Evolutionary conservation across 2,797 vertebrate genomes (phyloP).

Genomic region (Mallotus villosus): DNA sequence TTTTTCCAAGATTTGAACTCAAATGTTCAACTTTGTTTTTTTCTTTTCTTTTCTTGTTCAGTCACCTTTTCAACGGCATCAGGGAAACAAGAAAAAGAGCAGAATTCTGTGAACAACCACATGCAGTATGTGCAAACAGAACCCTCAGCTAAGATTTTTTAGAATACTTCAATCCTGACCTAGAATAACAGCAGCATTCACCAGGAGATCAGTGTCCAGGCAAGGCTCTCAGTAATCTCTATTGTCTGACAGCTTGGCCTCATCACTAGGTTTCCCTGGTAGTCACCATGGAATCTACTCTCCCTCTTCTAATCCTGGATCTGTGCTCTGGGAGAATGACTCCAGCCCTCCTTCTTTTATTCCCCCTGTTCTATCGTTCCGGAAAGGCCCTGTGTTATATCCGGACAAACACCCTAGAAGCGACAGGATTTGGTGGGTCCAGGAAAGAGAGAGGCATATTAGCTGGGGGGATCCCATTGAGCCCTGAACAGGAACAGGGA

Average conservation of each 20-base stretch:
- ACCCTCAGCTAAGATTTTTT: constrained; percentile 3
- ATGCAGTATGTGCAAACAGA: no score
- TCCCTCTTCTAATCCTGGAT: constrained; percentile 58
- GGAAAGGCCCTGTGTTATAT: constrained; percentile 52
- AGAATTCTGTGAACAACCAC: no score
- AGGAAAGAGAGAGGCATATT: constrained; percentile 45
- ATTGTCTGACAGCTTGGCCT: constrained; percentile 62
- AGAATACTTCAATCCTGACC: constrained; percentile 45
- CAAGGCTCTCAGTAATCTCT: constrained; percentile 63
- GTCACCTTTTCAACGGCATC: neutral
- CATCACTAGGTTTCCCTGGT: constrained; percentile 45
- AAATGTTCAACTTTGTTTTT: neutral
- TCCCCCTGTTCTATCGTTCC: constrained; percentile 57
- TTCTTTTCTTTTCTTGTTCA: neutral
- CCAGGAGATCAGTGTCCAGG: constrained; percentile 51
- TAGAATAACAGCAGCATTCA: constrained; percentile 26
- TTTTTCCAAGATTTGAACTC: neutral
- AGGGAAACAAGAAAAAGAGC: no score
- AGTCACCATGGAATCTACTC: constrained; percentile 53
- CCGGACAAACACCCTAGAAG: constrained; percentile 58
- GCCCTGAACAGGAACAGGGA: constrained; percentile 51
- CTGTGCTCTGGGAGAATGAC: constrained; percentile 61
- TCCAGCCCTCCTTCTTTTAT: constrained; percentile 39
- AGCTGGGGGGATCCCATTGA: constrained; percentile 44
- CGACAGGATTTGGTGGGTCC: constrained; percentile 62